Percentiles rank a stretch among this genome's conserved stretches.
Conservation (phyloP, 2,888 invertebrate species). For the Eupelmus urozonus region DNA sequence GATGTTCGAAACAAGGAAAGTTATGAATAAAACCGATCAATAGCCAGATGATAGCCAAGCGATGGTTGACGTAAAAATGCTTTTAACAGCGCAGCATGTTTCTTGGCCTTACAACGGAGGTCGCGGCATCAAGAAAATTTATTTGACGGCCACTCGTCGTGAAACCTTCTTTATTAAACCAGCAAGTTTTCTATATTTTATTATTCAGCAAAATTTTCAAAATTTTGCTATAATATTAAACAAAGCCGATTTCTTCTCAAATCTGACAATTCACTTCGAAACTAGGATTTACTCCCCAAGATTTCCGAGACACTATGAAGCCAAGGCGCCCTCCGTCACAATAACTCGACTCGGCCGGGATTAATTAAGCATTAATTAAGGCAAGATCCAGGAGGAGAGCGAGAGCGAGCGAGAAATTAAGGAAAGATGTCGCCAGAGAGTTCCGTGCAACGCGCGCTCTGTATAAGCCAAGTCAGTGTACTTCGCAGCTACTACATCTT, state of each 20-base stretch:
- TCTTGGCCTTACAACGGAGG: not conserved
- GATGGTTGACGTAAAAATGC: conserved; percentile 76
- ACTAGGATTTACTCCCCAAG: conserved; percentile 65
- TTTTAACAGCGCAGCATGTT: conserved; percentile 67
- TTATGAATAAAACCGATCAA: conserved; percentile 74
- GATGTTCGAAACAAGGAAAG: conserved; percentile 60
- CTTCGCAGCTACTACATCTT: not conserved
- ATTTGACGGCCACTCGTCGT: no score
- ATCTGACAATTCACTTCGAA: no score
- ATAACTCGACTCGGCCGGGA: conserved; percentile 58
- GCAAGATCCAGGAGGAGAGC: conserved; percentile 62
- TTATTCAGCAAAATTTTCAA: no score
- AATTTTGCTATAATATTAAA: no score
- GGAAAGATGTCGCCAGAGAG: conserved; percentile 75
- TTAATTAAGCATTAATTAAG: conserved; percentile 74
- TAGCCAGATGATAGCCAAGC: conserved; percentile 71
- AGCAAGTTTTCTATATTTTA: no score
- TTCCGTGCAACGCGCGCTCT: conserved; percentile 63
- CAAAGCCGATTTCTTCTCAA: no score
- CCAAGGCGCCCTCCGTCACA: conserved; percentile 12
- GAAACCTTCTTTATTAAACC: no score
- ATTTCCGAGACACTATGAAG: conserved; percentile 13
- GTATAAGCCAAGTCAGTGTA: no score
- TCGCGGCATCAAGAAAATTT: conserved; percentile 11
- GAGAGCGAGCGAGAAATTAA: conserved; percentile 67